Conservation (phyloP, 2,113 vertebrate genomes). For the Varanus salvator region DNA sequence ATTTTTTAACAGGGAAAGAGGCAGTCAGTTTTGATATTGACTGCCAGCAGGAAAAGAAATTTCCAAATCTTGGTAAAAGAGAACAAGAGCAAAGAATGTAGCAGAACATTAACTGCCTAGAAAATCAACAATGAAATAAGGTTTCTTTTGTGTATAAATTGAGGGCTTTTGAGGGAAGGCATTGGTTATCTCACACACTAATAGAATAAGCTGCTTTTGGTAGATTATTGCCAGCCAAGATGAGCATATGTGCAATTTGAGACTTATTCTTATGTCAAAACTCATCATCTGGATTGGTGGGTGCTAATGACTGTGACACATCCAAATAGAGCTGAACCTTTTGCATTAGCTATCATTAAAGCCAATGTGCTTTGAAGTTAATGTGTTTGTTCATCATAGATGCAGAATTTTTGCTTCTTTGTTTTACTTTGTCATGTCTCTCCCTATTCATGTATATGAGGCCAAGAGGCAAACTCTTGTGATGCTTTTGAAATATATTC, state of each 20-base stretch:
- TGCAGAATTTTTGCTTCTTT: neutral
- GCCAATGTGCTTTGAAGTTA: neutral
- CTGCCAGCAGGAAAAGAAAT: neutral
- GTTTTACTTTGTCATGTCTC: neutral
- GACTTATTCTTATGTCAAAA: neutral
- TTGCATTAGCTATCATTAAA: neutral
- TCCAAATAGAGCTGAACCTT: neutral
- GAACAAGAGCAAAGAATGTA: neutral
- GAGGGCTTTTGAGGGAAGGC: neutral
- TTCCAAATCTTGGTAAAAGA: neutral
- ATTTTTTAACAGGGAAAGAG: neutral
- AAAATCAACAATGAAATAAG: neutral
- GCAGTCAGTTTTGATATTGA: neutral
- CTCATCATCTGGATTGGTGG: neutral
- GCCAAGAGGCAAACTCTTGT: neutral
- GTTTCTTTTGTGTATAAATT: neutral
- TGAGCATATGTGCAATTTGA: neutral
- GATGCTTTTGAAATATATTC: neutral
- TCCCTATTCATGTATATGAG: neutral
- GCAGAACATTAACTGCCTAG: neutral
- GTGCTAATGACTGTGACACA: neutral
- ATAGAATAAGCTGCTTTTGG: slow-evolving; percentile 26
- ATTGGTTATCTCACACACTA: slow-evolving; percentile 26
- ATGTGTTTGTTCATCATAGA: neutral
- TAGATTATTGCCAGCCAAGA: neutral